Conservation (phyloP, 2,797 vertebrate species). For the Poeciliopsis infans region DNA sequence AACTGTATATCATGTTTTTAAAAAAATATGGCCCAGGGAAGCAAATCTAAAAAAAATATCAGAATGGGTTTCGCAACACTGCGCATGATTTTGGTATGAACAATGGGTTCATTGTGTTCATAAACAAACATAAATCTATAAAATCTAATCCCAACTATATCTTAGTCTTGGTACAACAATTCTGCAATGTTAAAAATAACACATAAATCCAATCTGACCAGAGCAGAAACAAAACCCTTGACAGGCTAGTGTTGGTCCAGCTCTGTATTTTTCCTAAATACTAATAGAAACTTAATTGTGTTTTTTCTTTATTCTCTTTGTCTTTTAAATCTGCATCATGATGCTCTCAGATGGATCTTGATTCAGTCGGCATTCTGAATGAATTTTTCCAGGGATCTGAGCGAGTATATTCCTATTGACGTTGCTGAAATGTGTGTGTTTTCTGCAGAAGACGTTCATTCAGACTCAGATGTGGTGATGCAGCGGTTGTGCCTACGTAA, state of each 20-base stretch:
- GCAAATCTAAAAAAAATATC: background rate
- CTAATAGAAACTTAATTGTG: background rate
- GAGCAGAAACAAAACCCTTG: background rate
- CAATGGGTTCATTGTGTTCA: background rate
- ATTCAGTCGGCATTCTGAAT: background rate
- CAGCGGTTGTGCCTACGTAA: conserved; percentile 36
- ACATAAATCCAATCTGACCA: background rate
- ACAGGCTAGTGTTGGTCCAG: background rate
- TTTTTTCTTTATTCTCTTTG: background rate
- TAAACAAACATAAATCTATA: background rate
- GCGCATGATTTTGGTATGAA: background rate
- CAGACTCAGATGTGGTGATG: conserved; percentile 39
- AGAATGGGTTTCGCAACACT: background rate
- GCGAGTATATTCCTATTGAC: background rate
- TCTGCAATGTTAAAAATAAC: background rate
- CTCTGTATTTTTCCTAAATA: background rate
- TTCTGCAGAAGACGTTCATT: conserved; percentile 48
- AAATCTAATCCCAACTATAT: background rate
- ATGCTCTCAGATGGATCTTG: background rate
- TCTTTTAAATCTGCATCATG: background rate
- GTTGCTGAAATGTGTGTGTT: conserved; percentile 14
- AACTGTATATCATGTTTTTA: background rate
- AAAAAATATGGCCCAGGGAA: background rate
- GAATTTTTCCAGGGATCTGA: background rate
- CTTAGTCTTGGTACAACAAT: background rate